These are phyloP conservation scores for Carollia perspicillata DNA, from an alignment of 2,113 vertebrate species.

Conservation along the genomic window DNA sequence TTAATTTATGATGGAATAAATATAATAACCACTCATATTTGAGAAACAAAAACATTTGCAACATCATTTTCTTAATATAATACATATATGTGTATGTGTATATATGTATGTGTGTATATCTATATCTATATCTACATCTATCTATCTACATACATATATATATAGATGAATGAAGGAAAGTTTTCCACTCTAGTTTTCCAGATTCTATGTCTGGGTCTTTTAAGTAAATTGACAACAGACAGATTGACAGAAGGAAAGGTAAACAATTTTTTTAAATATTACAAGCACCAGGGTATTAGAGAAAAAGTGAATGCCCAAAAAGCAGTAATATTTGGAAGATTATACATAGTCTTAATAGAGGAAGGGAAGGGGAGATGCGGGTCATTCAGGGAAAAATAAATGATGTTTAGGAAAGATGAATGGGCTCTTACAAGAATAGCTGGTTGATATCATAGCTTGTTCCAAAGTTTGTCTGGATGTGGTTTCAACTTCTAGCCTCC, in stretches of 20 bases:
- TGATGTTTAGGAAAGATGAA: not conserved
- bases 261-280: not conserved
- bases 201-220: not conserved
- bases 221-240: not conserved
- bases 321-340: not conserved
- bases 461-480: not conserved
- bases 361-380: not conserved
- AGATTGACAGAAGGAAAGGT: not conserved
- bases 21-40: not conserved
- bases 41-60: not conserved
- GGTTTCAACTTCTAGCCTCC: not conserved
- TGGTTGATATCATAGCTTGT: not conserved
- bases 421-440: not conserved
- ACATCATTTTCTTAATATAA: not conserved
- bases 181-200: not conserved
- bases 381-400: not conserved
- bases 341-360: not conserved
- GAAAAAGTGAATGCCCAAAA: not conserved
- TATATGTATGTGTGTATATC: not conserved
- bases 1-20: not conserved
- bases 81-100: not conserved
- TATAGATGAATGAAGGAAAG: not conserved
- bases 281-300: not conserved
- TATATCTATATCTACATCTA: too few species aligned
- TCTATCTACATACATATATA: too few species aligned